Conservation (phyloP, 2,113 vertebrate species). For the Equus quagga region DNA sequence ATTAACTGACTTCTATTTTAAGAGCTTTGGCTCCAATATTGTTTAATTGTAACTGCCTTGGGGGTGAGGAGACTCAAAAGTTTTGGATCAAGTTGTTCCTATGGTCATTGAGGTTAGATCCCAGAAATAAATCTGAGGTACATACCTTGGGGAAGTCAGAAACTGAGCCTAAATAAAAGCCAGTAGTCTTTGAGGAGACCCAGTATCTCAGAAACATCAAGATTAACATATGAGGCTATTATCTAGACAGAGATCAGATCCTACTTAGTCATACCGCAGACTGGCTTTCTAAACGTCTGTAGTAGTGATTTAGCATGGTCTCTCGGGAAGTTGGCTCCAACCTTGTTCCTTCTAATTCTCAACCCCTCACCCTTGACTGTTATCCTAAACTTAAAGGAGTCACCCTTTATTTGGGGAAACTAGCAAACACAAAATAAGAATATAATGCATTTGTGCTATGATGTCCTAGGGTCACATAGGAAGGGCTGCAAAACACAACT, state of each 20-base stretch:
- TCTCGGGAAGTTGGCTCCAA: not conserved
- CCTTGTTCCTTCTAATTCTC: not conserved
- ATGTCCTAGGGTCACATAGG: not conserved
- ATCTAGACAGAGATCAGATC: not conserved
- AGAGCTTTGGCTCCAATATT: not conserved
- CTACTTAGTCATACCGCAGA: not conserved
- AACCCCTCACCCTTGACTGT: not conserved
- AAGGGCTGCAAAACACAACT: not conserved
- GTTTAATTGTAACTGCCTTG: not conserved
- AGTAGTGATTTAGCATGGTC: not conserved
- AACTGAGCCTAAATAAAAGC: not conserved
- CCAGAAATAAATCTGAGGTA: not conserved
- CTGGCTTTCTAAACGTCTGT: not conserved
- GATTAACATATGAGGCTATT: not conserved
- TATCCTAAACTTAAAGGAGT: not conserved
- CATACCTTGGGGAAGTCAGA: not conserved
- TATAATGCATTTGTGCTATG: not conserved
- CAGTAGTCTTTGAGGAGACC: not conserved
- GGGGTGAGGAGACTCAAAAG: not conserved
- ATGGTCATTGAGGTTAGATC: not conserved
- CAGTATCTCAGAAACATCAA: not conserved
- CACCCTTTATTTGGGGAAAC: not conserved
- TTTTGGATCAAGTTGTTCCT: not conserved
- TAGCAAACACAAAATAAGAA: not conserved
- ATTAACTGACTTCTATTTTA: not conserved